Percentiles rank a stretch among this genome's conserved stretches.
phyloP scores from a whole-genome alignment of 1,140 invertebrate genomes.

The Saccostrea echinata region DNA sequence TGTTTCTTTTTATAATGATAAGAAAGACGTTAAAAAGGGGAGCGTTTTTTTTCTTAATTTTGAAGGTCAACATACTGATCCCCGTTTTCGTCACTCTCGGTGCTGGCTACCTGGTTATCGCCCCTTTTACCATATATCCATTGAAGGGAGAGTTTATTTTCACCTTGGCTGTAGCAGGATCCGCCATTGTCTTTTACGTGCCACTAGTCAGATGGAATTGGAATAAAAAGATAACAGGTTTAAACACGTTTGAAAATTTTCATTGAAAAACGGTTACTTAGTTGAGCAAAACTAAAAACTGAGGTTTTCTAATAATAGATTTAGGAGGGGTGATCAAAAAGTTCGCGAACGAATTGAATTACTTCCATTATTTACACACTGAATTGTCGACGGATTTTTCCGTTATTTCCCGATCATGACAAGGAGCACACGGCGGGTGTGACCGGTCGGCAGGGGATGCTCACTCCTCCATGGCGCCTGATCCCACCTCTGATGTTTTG shows the following conservation, averaged over 20 bases:
- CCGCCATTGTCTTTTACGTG: slow-evolving; percentile 61
- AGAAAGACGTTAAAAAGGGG: too few species aligned
- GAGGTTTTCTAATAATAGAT: too few species aligned
- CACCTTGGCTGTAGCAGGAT: slow-evolving; percentile 53
- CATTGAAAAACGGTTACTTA: background rate
- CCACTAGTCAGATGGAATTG: slow-evolving; percentile 60
- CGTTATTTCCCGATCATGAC: too few species aligned
- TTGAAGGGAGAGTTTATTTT: slow-evolving; percentile 61
- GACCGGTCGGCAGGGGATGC: too few species aligned
- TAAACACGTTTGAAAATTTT: background rate
- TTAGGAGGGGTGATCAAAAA: too few species aligned
- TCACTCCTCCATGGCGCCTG: too few species aligned
- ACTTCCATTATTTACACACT: too few species aligned
- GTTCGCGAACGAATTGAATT: too few species aligned
- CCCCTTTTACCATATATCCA: slow-evolving; percentile 56
- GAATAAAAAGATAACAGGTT: slow-evolving; percentile 55
- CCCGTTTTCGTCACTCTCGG: slow-evolving; percentile 62
- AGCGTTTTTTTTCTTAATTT: background rate
- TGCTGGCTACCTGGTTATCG: slow-evolving; percentile 56
- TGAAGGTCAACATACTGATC: slow-evolving; percentile 64
- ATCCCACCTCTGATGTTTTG: too few species aligned
- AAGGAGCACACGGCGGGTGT: too few species aligned
- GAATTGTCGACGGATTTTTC: too few species aligned
- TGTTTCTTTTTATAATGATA: background rate
- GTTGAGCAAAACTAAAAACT: too few species aligned